phyloP scores from a whole-genome alignment of 1,140 invertebrate species.

The Apis cerana region DNA sequence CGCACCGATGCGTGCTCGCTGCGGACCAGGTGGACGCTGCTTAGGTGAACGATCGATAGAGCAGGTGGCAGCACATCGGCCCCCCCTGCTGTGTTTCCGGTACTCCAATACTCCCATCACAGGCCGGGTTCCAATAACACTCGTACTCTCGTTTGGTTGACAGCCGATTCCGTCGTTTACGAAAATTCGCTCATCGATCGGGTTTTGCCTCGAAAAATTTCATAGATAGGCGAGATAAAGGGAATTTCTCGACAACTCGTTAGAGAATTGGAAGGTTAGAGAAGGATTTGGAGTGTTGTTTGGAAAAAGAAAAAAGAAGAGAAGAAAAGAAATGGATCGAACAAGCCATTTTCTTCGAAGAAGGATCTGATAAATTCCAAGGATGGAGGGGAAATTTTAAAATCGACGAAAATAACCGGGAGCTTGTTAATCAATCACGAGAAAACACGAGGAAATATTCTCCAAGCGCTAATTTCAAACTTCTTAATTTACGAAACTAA shows the following conservation, averaged over 20 bases:
- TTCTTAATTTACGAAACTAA: too few relatives aligned
- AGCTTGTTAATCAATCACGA: too few relatives aligned
- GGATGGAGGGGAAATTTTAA: too few relatives aligned
- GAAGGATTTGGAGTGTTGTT: too few relatives aligned
- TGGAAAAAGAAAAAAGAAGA: too few relatives aligned
- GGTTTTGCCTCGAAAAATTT: background rate
- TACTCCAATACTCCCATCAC: conserved; percentile 9
- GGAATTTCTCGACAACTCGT: background rate
- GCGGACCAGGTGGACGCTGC: conserved; percentile 58
- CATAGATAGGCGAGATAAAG: too few relatives aligned
- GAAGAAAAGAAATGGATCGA: too few relatives aligned
- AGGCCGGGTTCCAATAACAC: conserved; percentile 64
- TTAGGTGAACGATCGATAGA: conserved; percentile 77
- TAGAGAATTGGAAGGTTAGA: background rate
- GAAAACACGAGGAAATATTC: too few relatives aligned
- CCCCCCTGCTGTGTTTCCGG: conserved; percentile 75
- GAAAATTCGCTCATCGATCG: conserved; percentile 17
- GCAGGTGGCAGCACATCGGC: conserved; percentile 78
- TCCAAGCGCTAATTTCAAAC: too few relatives aligned
- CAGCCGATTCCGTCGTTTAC: conserved; percentile 14
- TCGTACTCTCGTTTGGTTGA: conserved; percentile 19
- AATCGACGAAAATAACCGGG: too few relatives aligned
- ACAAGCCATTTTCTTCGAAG: too few relatives aligned
- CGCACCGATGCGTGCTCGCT: background rate
- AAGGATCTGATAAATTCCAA: too few relatives aligned